Evolutionary conservation across 2,888 invertebrate genomes (phyloP).

Genomic region (Tachystola acroxantha): DNA sequence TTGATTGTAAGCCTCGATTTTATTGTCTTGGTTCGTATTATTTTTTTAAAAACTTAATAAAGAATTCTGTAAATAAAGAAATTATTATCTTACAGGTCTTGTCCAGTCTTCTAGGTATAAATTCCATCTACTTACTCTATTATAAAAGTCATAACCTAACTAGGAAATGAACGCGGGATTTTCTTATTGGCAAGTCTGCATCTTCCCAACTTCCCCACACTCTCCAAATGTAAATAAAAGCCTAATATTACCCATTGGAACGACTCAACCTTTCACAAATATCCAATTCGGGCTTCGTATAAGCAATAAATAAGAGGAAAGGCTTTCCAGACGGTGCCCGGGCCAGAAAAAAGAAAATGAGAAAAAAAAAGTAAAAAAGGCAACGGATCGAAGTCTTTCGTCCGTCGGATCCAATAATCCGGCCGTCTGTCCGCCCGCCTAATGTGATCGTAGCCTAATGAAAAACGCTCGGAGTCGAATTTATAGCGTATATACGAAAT

Average conservation of each 20-base stretch:
- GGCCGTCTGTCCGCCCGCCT: slow-evolving; percentile 72
- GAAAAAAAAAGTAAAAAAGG: slow-evolving; percentile 55
- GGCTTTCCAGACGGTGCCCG: slow-evolving; percentile 70
- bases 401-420: slow-evolving; percentile 78
- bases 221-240: slow-evolving; percentile 25
- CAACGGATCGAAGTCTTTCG: slow-evolving; percentile 74
- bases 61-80: too few relatives aligned
- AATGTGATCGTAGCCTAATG: slow-evolving; percentile 77
- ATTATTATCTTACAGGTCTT: too few relatives aligned
- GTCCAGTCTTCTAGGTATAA: too few relatives aligned
- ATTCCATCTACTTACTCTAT: too few relatives aligned
- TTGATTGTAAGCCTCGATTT: too few relatives aligned
- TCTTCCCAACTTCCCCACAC: too few relatives aligned
- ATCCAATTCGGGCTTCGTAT: slow-evolving; percentile 75
- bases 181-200: too few relatives aligned
- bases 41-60: too few relatives aligned
- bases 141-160: too few relatives aligned
- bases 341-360: slow-evolving; percentile 41
- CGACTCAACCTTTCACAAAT: slow-evolving; percentile 70
- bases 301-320: slow-evolving; percentile 78
- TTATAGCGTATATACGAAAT: slow-evolving; percentile 34
- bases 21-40: too few relatives aligned
- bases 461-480: slow-evolving; percentile 53
- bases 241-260: slow-evolving; percentile 54
- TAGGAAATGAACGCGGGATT: too few relatives aligned